Evolutionary conservation across 2,888 invertebrate genomes (phyloP).

Genomic region (Pinctada fucata): DNA sequence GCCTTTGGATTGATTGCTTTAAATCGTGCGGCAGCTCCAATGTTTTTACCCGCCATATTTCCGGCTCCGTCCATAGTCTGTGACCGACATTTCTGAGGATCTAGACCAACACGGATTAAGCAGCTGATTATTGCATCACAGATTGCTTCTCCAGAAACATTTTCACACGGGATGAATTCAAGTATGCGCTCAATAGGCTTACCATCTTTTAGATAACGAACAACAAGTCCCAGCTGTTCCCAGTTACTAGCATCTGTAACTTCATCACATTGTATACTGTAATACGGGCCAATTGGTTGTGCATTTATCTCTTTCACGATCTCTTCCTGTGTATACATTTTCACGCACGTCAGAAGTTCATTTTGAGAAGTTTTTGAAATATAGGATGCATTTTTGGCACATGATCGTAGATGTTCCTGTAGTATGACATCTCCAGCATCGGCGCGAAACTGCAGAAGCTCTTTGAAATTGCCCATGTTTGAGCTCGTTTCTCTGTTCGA

Average conservation of each 20-base stretch:
- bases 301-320: constrained; percentile 37
- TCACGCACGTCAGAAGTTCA: constrained; percentile 40
- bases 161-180: constrained; percentile 38
- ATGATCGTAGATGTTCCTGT: constrained; percentile 15
- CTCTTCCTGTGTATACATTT: constrained; percentile 29
- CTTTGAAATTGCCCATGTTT: constrained; percentile 25
- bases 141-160: constrained; percentile 36
- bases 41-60: constrained; percentile 43
- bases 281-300: constrained; percentile 41
- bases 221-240: constrained; percentile 44
- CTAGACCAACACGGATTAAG: constrained; percentile 29
- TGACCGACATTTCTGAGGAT: constrained; percentile 34
- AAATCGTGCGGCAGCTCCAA: constrained; percentile 40
- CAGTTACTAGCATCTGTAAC: constrained; percentile 40
- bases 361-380: constrained; percentile 46
- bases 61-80: constrained; percentile 49
- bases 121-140: constrained; percentile 30
- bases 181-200: constrained; percentile 8
- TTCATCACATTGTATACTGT: constrained; percentile 44
- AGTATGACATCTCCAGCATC: constrained; percentile 13
- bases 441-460: not conserved
- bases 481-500: not conserved
- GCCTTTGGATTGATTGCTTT: constrained; percentile 26
- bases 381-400: constrained; percentile 40
- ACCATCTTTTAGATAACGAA: constrained; percentile 29